Evolutionary conservation across 2,113 vertebrate species (phyloP).

Genomic region (Prinia subflava): DNA sequence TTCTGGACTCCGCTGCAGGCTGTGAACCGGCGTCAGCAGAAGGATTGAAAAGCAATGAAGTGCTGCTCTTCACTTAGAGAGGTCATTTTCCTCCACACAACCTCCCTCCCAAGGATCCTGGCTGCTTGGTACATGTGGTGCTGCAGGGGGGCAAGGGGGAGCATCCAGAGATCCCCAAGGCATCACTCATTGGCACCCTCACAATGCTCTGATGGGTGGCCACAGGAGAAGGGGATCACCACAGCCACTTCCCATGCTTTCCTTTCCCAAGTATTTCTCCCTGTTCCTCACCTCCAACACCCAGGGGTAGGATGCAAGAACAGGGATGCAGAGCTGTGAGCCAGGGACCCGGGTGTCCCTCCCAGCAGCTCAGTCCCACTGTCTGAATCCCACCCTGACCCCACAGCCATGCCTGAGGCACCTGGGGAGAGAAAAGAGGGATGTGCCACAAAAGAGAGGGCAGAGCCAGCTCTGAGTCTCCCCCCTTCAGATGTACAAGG

Average conservation of each 20-base stretch:
- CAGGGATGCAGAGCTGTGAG: not conserved
- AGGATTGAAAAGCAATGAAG: not conserved
- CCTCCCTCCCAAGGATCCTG: not conserved
- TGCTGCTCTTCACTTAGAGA: not conserved
- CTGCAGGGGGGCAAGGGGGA: not conserved
- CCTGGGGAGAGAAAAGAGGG: not conserved
- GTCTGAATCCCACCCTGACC: not conserved
- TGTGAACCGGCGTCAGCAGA: not conserved
- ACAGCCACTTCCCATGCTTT: not conserved
- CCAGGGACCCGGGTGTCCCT: not conserved
- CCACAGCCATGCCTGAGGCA: not conserved
- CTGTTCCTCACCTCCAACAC: not conserved
- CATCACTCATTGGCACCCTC: fast-evolving
- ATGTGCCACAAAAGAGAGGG: not conserved
- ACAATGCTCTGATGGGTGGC: fast-evolving
- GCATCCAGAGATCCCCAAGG: fast-evolving
- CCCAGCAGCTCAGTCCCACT: not conserved
- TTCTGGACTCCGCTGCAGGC: not conserved
- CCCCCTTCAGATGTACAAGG: not conserved
- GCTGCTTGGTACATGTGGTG: fast-evolving
- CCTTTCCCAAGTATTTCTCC: not conserved
- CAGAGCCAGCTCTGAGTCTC: not conserved
- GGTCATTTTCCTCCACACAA: not conserved
- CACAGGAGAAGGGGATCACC: not conserved
- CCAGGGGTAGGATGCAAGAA: not conserved